These are phyloP conservation scores for Rhynchophorus ferrugineus DNA, from an alignment of 1,140 invertebrate species.

Conservation along the genomic window DNA sequence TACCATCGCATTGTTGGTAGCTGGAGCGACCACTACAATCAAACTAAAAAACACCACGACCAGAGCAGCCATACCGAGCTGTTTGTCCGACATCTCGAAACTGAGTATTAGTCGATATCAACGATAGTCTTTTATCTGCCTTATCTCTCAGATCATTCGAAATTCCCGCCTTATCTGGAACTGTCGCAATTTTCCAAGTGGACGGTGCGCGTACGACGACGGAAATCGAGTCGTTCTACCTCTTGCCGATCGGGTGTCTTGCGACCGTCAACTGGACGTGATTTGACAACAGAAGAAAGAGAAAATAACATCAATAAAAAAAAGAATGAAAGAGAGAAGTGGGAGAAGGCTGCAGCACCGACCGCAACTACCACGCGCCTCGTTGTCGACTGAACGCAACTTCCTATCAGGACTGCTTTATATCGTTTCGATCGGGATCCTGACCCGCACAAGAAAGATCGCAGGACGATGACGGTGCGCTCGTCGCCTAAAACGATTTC, in stretches of 20 bases:
- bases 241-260: too few species aligned
- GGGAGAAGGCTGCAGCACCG: constrained; percentile 12
- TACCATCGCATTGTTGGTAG: constrained; percentile 13
- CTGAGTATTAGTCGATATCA: neutral
- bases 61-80: neutral
- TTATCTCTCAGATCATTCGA: neutral
- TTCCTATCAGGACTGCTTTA: constrained; percentile 9
- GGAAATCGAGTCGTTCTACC: neutral
- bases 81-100: constrained; percentile 3
- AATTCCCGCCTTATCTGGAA: neutral
- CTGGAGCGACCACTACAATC: constrained; percentile 8
- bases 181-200: neutral
- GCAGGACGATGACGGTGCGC: constrained; percentile 9
- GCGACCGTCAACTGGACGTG: too few species aligned
- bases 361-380: constrained; percentile 11
- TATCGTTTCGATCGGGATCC: constrained; percentile 11
- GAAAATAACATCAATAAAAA: too few species aligned
- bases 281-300: neutral
- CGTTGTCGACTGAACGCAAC: constrained; percentile 12
- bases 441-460: constrained; percentile 12
- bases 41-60: constrained; percentile 11
- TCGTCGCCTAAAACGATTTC: neutral
- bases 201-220: neutral
- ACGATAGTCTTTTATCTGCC: constrained; percentile 5
- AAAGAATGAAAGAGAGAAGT: neutral